Evolutionary conservation across 2,797 vertebrate species (phyloP), one percentile per base, ranked within the genome.

Genomic region (Synanceia verrucosa): DNA sequence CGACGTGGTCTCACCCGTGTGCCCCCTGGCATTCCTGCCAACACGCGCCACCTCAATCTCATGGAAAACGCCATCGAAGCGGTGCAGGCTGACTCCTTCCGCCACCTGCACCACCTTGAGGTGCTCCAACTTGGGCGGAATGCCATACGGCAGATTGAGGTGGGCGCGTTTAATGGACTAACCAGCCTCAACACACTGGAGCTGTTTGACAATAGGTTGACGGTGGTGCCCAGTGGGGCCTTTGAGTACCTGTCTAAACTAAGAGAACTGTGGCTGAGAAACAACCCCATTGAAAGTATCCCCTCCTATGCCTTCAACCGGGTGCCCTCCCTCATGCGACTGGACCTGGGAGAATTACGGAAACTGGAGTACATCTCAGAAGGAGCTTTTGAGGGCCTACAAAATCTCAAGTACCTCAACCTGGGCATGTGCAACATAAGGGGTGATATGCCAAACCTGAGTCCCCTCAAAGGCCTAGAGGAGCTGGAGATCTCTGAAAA

Each of bases 391-490:
- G 97, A 98, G 90, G 97, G 97, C 21, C 86, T 99, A 64, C 95
- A 97, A 94, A 99, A 98, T 93, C 96, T 99, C 86, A 98, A 99
- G 94, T 99, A 99, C 92, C 96, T 99, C 84, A 99, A 99, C 88
- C 88, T 99, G 90, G 97, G 97, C 77, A 98, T 98, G 97, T 99
- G 97, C 87, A 97, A 97, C 94, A 96, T 99, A 23, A 94, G 88
- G 78, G 97, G 95, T 70, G 97, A 98, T 63, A 96, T 99, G 95
- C 98, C 97, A 91, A 98, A 97, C 87, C 90, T 99, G 73, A 96
- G 94, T 58, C 96, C 97, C 4, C 80, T 99, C 56, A 95, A 96
- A 78, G 96, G 97, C 47, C 90, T 99, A 76, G 98, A 99, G 89
- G 98, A 99, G 82, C 92, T 99, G 39, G 98, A 99, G 93, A 98